Evolutionary conservation across 2,888 invertebrate species (phyloP).

Genomic region (Horisme vitalbata): DNA sequence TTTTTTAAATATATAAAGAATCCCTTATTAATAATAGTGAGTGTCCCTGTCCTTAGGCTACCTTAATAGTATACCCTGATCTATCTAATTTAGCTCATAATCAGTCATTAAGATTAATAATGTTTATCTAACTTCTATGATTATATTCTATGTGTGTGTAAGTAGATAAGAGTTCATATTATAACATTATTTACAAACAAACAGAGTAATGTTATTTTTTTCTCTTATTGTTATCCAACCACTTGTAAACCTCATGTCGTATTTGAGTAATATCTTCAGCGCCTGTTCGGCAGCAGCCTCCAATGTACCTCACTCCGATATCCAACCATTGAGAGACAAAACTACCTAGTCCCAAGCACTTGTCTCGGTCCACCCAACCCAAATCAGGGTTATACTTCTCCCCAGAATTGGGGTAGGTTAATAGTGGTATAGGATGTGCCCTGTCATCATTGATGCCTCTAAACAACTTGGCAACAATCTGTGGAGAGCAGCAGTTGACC

Average conservation of each 20-base stretch:
- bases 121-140: too few species aligned
- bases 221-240: conserved; percentile 35
- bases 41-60: too few species aligned
- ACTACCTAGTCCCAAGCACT: conserved; percentile 84
- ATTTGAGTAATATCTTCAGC: conserved; percentile 89
- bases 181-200: too few species aligned
- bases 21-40: too few species aligned
- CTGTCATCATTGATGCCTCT: conserved; percentile 55
- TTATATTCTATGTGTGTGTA: too few species aligned
- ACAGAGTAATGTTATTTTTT: too few species aligned
- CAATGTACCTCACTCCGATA: conserved; percentile 90
- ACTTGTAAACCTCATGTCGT: conserved; percentile 45
- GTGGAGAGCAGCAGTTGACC: conserved; percentile 89
- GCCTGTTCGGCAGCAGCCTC: conserved; percentile 95
- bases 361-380: conserved; percentile 86
- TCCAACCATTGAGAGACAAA: conserved; percentile 90
- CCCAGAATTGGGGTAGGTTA: conserved; percentile 96
- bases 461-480: conserved; percentile 57
- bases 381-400: conserved; percentile 85
- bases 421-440: conserved; percentile 83
- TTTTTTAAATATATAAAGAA: too few species aligned
- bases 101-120: too few species aligned
- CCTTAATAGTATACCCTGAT: too few species aligned
- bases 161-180: too few species aligned
- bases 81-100: too few species aligned